Base-by-base conservation (phyloP, 2,888 invertebrate genomes). In the Temnothorax rugatulus region DNA sequence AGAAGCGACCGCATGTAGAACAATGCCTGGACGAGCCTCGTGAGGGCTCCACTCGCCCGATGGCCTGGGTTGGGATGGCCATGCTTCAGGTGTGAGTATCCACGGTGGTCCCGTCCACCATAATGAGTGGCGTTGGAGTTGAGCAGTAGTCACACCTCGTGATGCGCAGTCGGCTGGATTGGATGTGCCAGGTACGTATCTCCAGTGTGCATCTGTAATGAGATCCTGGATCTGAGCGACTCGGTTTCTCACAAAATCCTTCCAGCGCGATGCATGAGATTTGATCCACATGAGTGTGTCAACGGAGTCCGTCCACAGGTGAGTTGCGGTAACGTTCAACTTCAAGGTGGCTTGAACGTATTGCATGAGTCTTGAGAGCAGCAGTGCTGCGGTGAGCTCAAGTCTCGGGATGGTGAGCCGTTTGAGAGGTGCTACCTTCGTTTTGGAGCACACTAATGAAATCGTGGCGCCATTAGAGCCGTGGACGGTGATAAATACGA, bases 181-280 rank as follows among this genome's bases (percentile, higher is more conserved):
- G 0, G 11, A 0, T 2, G 21, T 54, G 11, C 54, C 21, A 21
- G 54, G 54, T 0, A 54, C 11, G 4, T 11, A 5, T 0, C 11
- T 21, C 21, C 54, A 54, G 11, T 21, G 21, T 25, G 21, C 54
- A 9, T 5, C 5, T n/a, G 54, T 9, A 0, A 0, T 25, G 21
- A 54, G 54, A 2, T 86, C 84, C 73, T 88, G 88, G 11, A 90
- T 87, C 7, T 75, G 74, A 0, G 77, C 8, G 0, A 87, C 88
- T 11, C 88, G 8, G 44, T 90, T 90, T 4, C 87, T 11, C 0
- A 90, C n/a, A n/a, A n/a, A n/a, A n/a, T n/a, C n/a, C n/a, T n/a
- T n/a, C n/a, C n/a, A n/a, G n/a, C n/a, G n/a, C 85, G 88, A 86
- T 13, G 91, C 82, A 21, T 89, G 88, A 4, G 87, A 74, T 7